Conservation (phyloP, 2,113 vertebrate species). For the Grammomys surdaster region DNA sequence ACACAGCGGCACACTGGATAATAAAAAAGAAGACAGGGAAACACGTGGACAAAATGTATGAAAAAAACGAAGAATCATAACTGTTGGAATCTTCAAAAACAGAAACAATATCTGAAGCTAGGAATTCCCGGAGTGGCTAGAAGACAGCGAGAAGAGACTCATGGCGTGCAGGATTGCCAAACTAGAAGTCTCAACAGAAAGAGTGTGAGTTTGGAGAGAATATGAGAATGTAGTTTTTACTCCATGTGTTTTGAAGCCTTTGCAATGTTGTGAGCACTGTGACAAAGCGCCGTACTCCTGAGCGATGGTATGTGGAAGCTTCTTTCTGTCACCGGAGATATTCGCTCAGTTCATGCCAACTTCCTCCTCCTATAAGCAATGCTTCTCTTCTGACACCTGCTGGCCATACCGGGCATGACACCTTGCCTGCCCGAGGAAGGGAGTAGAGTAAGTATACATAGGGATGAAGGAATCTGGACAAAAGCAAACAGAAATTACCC, state of each 20-base stretch:
- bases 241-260: not conserved
- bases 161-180: not conserved
- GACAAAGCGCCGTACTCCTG: fast-evolving
- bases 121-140: not conserved
- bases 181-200: not conserved
- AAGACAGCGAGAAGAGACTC: not conserved
- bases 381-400: constrained; percentile 71
- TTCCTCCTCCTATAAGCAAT: not conserved
- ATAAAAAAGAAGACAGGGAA: not conserved
- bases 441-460: fast-evolving
- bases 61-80: not conserved
- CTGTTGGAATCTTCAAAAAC: not conserved
- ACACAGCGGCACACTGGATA: not conserved
- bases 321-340: not conserved
- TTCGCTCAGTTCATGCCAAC: fast-evolving
- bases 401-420: not conserved
- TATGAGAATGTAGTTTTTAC: not conserved
- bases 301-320: not conserved
- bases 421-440: not conserved
- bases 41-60: not conserved
- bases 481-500: not conserved
- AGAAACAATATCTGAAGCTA: not conserved
- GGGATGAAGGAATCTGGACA: not conserved
- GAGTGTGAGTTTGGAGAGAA: not conserved
- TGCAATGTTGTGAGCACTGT: not conserved